These are phyloP conservation scores for Oscheius sp. DNA, from an alignment of 2,888 invertebrate species.

Conservation along the genomic window DNA sequence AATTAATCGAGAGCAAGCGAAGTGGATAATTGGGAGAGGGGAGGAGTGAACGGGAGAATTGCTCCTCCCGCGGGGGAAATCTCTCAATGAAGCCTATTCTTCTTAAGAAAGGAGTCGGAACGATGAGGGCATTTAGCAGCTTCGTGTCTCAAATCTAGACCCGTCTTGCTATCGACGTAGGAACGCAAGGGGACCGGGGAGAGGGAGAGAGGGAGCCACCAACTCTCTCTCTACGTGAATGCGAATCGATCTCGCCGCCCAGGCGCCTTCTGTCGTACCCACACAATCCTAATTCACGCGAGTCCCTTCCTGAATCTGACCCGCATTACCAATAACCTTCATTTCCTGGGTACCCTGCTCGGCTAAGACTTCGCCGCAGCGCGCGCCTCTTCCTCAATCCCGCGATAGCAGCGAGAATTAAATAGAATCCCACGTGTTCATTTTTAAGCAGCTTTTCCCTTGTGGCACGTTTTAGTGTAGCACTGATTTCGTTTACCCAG, in stretches of 20 bases:
- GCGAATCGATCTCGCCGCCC: conserved; percentile 27
- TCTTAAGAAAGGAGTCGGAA: background rate
- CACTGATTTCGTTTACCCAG: background rate
- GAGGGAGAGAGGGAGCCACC: conserved; percentile 17
- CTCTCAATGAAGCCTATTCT: too few species aligned
- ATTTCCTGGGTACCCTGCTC: background rate
- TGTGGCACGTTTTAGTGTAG: background rate
- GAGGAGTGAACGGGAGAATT: too few species aligned
- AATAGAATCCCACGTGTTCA: background rate
- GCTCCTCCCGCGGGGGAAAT: too few species aligned
- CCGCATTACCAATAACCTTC: conserved; percentile 5
- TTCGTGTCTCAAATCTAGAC: conserved; percentile 19
- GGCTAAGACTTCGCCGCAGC: background rate
- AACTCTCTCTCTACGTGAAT: too few species aligned
- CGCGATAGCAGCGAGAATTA: background rate
- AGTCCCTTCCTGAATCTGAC: conserved; percentile 9
- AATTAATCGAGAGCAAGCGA: background rate
- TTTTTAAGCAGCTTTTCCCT: too few species aligned
- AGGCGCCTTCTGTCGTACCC: conserved; percentile 30
- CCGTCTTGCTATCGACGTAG: conserved; percentile 23
- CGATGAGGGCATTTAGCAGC: conserved; percentile 15
- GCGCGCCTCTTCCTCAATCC: background rate
- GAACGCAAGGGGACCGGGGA: conserved; percentile 19
- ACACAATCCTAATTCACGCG: conserved; percentile 28
- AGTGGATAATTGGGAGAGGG: background rate